Evolutionary conservation across 2,797 vertebrate genomes (phyloP), one percentile per base, ranked within the genome.

Genomic region (Pelobates cultripes): DNA sequence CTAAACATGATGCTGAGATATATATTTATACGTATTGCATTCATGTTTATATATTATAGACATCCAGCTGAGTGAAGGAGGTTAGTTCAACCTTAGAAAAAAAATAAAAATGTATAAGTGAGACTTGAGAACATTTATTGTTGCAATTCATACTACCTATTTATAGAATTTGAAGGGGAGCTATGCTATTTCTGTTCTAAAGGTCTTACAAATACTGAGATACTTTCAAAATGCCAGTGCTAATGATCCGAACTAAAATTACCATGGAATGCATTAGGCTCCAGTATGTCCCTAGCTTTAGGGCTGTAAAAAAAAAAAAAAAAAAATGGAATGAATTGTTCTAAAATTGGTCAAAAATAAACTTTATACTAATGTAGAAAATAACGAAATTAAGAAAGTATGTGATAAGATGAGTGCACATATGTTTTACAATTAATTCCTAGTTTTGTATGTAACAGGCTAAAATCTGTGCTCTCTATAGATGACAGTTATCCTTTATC

Each of bases 121-220:
- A 61, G 12, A 61, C 14, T 61, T 61, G 57, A n/a, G 57, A 61
- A 14, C 5, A 61, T 61, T 61, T 61, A n/a, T 61, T 61, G 15
- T 15, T 3, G 7, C 3, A n/a, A 14, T 61, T 5, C 57, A n/a
- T 61, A 61, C 12, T 14, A 13, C 12, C 57, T 61, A 61, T 61
- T 14, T 61, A n/a, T 61, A n/a, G 57, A 61, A n/a, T 61, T 14
- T 60, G 57, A 60, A 13, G 57, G 12, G 61, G 5, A 57, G 55
- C 13, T 12, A 14, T 57, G 55, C 55, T 57, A 57, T 57, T 57
- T 57, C 4, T 14, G 55, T 4, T 57, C 55, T 57, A 51, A 15
- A 43, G 47, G n/a, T 57, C 71, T 80, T 80, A 69, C 79, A 10
- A 70, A 75, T 75, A 69, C 79, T 14, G 79, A n/a, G 71, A 74